These are phyloP conservation scores for Heliconius congener DNA, from an alignment of 1,140 invertebrate genomes.

Conservation along the genomic window DNA sequence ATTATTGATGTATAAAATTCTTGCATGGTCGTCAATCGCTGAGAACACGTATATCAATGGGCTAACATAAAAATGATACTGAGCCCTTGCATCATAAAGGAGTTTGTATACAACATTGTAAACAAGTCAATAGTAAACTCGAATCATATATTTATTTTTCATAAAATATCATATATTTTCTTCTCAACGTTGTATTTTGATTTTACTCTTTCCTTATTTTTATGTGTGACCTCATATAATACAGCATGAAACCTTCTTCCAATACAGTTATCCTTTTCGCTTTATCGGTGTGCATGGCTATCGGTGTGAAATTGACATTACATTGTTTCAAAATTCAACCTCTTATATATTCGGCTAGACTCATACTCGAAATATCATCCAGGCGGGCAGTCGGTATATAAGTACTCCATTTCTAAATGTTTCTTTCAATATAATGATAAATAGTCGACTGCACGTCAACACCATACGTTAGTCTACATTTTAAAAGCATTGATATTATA, in stretches of 20 bases:
- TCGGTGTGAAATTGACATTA: conserved; percentile 54
- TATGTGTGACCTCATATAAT: conserved; percentile 71
- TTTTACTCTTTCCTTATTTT: conserved; percentile 54
- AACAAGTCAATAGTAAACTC: neutral
- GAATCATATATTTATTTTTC: neutral
- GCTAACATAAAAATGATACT: neutral
- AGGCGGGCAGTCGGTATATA: conserved; percentile 65
- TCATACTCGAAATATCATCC: conserved; percentile 61
- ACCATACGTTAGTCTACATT: conserved; percentile 66
- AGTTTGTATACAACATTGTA: neutral
- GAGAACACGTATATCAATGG: conserved; percentile 13
- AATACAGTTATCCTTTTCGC: conserved; percentile 50
- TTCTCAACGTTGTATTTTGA: conserved; percentile 56
- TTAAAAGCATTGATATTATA: conserved; percentile 57
- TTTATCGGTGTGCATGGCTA: conserved; percentile 75
- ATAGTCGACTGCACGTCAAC: conserved; percentile 69
- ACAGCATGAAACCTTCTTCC: conserved; percentile 61
- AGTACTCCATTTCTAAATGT: conserved; percentile 10
- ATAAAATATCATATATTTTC: conserved; percentile 32
- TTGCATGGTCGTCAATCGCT: conserved; percentile 33
- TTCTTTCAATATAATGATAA: conserved; percentile 15
- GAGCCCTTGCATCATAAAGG: neutral
- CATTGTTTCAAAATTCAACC: conserved; percentile 60
- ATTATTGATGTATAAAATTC: neutral
- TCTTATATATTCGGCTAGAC: conserved; percentile 51